phyloP scores from a whole-genome alignment of 2,888 invertebrate species.

The Frankliniella intonsa region DNA sequence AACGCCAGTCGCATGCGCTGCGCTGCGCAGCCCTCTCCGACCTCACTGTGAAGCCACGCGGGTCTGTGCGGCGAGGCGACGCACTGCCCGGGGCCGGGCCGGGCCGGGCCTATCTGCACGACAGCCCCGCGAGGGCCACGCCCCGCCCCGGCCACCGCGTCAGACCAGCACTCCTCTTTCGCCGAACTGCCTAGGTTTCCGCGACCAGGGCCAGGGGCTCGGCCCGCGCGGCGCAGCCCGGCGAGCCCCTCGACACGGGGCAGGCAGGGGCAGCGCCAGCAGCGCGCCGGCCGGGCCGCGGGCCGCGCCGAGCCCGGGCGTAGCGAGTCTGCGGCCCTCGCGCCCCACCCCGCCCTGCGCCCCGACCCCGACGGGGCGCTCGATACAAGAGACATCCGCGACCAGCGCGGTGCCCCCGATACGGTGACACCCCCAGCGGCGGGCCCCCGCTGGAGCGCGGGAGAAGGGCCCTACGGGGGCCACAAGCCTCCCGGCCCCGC shows the following conservation, averaged over 20 bases:
- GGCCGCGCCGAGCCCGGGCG: background rate
- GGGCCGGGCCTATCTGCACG: too few relatives aligned
- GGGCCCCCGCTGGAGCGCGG: too few relatives aligned
- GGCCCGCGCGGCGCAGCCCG: background rate
- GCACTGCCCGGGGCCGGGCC: background rate
- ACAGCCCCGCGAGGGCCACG: background rate
- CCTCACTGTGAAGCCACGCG: too few relatives aligned
- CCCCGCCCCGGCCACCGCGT: background rate
- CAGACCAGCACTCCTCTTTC: background rate
- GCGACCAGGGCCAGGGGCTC: background rate
- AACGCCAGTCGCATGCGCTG: background rate
- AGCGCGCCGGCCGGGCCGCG: background rate
- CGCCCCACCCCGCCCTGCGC: too few relatives aligned
- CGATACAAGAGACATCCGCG: too few relatives aligned
- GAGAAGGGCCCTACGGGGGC: too few relatives aligned
- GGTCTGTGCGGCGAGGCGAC: too few relatives aligned
- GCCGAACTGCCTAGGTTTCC: constrained; percentile 13
- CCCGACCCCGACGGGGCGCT: too few relatives aligned
- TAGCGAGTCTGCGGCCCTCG: background rate
- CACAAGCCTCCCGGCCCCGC: too few relatives aligned
- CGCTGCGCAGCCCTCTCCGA: too few relatives aligned
- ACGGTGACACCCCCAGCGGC: too few relatives aligned
- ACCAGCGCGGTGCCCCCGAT: too few relatives aligned
- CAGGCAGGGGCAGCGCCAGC: background rate
- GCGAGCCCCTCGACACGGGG: background rate